Conservation (phyloP, 1,140 invertebrate genomes). For the Pachypeltis micranthus region DNA sequence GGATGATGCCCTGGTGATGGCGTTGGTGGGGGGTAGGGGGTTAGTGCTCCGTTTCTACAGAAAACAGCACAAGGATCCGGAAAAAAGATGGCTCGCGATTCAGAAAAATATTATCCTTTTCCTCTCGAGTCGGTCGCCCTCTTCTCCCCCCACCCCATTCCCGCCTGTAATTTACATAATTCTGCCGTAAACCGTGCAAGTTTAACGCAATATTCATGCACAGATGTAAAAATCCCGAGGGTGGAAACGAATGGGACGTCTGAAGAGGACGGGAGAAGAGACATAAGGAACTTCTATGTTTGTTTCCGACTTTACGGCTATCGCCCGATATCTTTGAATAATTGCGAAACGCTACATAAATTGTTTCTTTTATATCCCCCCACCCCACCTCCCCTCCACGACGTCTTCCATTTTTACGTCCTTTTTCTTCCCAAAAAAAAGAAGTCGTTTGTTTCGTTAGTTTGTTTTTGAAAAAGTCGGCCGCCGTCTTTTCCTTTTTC, state of each 20-base stretch:
- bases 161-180: slow-evolving; percentile 26
- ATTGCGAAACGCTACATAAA: slow-evolving; percentile 11
- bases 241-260: neutral
- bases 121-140: slow-evolving; percentile 7
- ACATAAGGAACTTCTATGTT: slow-evolving; percentile 17
- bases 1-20: slow-evolving; percentile 8
- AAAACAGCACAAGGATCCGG: slow-evolving; percentile 10
- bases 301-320: slow-evolving; percentile 14
- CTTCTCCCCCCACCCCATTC: neutral
- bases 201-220: slow-evolving; percentile 24
- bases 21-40: neutral
- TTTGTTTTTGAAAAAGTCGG: neutral
- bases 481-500: neutral
- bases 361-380: neutral
- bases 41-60: neutral
- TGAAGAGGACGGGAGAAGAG: neutral
- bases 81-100: slow-evolving; percentile 22
- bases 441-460: neutral
- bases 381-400: neutral
- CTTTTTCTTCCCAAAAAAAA: neutral
- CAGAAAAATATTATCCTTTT: slow-evolving; percentile 26
- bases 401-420: neutral
- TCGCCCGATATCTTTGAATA: neutral
- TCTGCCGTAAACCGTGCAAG: slow-evolving; percentile 22
- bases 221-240: slow-evolving; percentile 24